These are phyloP conservation scores for Crocallis elinguaria DNA, from an alignment of 2,888 invertebrate species.

Conservation along the genomic window DNA sequence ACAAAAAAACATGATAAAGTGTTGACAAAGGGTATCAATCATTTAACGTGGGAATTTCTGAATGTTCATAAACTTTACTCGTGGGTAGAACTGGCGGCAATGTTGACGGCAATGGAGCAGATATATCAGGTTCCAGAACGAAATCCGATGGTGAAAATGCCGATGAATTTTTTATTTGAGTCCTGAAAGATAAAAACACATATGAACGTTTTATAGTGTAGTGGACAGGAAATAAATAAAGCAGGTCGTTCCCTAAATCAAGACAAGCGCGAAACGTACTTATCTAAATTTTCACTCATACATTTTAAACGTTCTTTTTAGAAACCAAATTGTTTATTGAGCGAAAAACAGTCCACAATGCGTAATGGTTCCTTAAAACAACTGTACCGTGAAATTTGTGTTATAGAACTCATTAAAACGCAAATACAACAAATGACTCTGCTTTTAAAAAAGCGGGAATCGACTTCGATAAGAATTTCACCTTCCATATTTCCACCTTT, in stretches of 20 bases:
- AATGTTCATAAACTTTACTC: constrained; percentile 9
- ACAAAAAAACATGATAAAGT: too few relatives aligned
- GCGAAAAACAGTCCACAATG: too few relatives aligned
- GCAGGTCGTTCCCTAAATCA: neutral
- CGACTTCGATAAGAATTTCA: too few relatives aligned
- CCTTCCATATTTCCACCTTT: too few relatives aligned
- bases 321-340: too few relatives aligned
- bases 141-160: constrained; percentile 46
- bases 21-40: too few relatives aligned
- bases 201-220: constrained; percentile 11
- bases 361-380: too few relatives aligned
- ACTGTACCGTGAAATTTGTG: too few relatives aligned
- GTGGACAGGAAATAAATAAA: constrained; percentile 6
- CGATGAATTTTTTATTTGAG: constrained; percentile 39
- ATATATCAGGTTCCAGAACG: constrained; percentile 42
- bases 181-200: constrained; percentile 43
- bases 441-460: too few relatives aligned
- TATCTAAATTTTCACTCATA: constrained; percentile 5
- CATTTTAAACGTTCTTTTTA: too few relatives aligned
- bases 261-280: neutral
- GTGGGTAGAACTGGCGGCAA: constrained; percentile 38
- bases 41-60: constrained; percentile 25
- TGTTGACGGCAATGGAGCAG: constrained; percentile 45
- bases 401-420: too few relatives aligned
- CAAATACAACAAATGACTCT: too few relatives aligned